Evolutionary conservation across 2,797 vertebrate species (phyloP), one percentile per base, ranked within the genome.

Genomic region (Diplodus puntazzo): DNA sequence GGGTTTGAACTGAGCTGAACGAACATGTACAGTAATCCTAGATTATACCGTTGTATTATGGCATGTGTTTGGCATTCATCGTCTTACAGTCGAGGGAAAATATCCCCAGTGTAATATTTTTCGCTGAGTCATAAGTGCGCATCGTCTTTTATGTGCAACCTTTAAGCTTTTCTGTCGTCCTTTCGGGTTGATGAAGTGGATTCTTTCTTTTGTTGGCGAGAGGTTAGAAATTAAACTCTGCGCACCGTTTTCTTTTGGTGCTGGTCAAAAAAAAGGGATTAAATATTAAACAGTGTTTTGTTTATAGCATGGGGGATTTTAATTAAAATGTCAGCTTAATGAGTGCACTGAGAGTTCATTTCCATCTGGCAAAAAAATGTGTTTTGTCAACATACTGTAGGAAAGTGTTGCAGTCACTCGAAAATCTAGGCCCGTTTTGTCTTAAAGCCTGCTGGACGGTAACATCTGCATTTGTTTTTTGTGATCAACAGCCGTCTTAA

Each of bases 1-100:
- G 55, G 23, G 63, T 83, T 85, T 80, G 67, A 83, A 89, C 77
- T 50, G 68, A 78, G 80, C 60, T 67, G 18, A 42, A 34, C 49
- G 13, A 85, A 48, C 63, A 72, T 59, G 62, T 45, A n/a, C 68
- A 39, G 12, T 77, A 87, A 91, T 91, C 83, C 77, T 70, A 77
- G 76, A 83, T 88, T 83, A 80, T 8, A 34, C 61, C 73, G 39
- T 77, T 70, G 75, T 57, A 60, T 7, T 34, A 43, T n/a, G 9
- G 18, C 3, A n/a, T 34, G 68, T 14, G 34, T 49, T 77, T 6
- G 5, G 45, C 17, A 5, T 64, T 57, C n/a, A 23, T 1, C 1
- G 21, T 2, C 3, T 27, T 10, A 21, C 30, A 23, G 34, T 30
- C 2, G 6, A 67, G 18, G 30, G 13, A 23, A 1, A 1, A 27